Base-by-base conservation (phyloP, 2,888 invertebrate genomes). In the Clunio marinus region DNA sequence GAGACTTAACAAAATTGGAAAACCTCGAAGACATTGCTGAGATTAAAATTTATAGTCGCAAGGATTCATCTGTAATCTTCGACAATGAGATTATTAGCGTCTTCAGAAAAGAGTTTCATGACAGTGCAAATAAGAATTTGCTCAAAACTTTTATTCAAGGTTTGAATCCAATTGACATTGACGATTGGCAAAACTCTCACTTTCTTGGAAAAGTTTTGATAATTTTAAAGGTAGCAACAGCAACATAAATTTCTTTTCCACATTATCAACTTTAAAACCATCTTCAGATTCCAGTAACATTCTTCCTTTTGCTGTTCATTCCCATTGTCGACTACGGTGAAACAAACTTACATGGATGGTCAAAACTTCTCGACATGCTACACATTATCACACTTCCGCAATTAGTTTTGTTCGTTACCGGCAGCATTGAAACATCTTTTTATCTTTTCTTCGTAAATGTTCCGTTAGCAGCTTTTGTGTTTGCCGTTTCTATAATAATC, bases 261-360 rank as follows among this genome's bases (percentile, higher is more conserved):
- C 35, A 32, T 32, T 13, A 32, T 13, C 35, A 32, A 32, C 7
- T 32, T 32, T 13, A 5, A 32, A 32, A 32, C 35, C n/a, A 51
- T 2, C 1, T 82, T 22, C 80, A 82, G 73, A 75, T 80, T 65
- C 84, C 86, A 0, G 75, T 81, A 0, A 76, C 81, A 71, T 71
- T 85, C 17, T 1, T 81, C 0, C 76, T 86, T 7, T 80, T 80
- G 58, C 72, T 85, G 5, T 78, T 84, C 1, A 78, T 84, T 28
- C 86, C 86, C 0, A 78, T 83, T 7, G 83, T 85, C 15, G 82
- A 83, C 71, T 76, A 79, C 70, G 76, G 77, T 8, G 77, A 78
- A 1, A 76, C 76, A 69, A 79, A 78, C 69, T n/a, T n/a, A n/a
- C 75, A 80, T 69, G 83, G 83, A 63, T 86, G 86, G 86, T 83